Evolutionary conservation across 2,113 vertebrate genomes (phyloP), one percentile per base, ranked within the genome.

Genomic region (Desmodus rotundus): DNA sequence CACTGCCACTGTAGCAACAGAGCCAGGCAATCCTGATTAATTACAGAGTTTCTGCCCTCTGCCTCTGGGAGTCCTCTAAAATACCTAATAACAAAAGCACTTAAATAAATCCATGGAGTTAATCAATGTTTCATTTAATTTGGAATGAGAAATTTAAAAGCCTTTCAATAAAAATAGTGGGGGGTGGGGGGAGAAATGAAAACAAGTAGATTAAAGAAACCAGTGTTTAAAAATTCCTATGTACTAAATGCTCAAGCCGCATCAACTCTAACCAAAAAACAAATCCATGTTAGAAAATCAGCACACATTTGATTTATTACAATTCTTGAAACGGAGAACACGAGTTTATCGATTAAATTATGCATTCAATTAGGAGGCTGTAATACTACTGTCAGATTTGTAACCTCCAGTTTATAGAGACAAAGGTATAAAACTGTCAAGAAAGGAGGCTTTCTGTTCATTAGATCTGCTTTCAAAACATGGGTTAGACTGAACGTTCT

Each of bases 21-120:
- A 94, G 72, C 11, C 76, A 91, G 70, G 85, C 85, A 97, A 94
- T 80, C 76, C 92, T 97, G 97, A 98, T 98, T 98, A 97, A 98
- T 98, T 97, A 94, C 88, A 89, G 93, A 89, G 95, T 94, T 74
- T 97, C 96, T 97, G 96, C 81, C 50, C 94, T 97, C 91, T 97
- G 90, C 89, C 84, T 90, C 84, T 92, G 38, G 72, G 86, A 96
- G 93, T 94, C 94, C 86, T 95, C 82, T 97, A 93, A 4, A 0
- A 85, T 95, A 92, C 78, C 93, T 96, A 98, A 97, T 94, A 98
- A 97, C 93, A 94, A 92, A 81, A 95, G 93, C 95, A 91, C 91
- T 96, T 97, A 96, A 52, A 65, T 92, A 95, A 97, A 95, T 81
- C 93, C 78, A 43, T 45, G 58, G 72, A 52, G 63, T 87, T 96